Evolutionary conservation across 2,888 invertebrate genomes (phyloP).

Genomic region (Hoplodrina ambigua): DNA sequence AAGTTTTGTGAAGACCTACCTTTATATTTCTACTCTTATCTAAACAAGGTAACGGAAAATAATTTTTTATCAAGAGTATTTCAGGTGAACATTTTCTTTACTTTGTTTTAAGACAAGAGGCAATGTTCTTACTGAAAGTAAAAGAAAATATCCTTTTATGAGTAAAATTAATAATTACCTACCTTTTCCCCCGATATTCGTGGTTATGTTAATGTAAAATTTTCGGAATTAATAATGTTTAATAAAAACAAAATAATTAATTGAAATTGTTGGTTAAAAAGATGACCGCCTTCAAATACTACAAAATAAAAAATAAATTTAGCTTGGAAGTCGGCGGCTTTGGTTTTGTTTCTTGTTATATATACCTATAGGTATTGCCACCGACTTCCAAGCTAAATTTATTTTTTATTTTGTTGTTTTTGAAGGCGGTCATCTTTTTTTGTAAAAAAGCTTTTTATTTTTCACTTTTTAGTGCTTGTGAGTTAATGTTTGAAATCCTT

Average conservation of each 20-base stretch:
- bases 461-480: no score
- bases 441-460: no score
- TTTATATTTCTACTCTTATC: constrained; percentile 3
- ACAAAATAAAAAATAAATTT: no score
- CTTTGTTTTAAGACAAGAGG: constrained; percentile 4
- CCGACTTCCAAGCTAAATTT: no score
- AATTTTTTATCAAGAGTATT: constrained; percentile 7
- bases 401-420: no score
- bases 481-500: no score
- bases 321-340: no score
- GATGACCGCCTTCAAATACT: no score
- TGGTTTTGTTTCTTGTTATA: no score
- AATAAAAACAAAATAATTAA: not conserved
- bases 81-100: constrained; percentile 2
- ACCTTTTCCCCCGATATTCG: not conserved
- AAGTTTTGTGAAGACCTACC: not conserved
- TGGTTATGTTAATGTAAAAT: not conserved
- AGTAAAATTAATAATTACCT: not conserved
- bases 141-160: constrained; percentile 6
- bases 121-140: not conserved
- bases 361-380: no score
- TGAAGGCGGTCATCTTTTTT: no score
- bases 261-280: no score
- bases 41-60: not conserved
- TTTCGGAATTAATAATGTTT: not conserved